Conservation (phyloP, 2,888 invertebrate species). For the Congeria kusceri region DNA sequence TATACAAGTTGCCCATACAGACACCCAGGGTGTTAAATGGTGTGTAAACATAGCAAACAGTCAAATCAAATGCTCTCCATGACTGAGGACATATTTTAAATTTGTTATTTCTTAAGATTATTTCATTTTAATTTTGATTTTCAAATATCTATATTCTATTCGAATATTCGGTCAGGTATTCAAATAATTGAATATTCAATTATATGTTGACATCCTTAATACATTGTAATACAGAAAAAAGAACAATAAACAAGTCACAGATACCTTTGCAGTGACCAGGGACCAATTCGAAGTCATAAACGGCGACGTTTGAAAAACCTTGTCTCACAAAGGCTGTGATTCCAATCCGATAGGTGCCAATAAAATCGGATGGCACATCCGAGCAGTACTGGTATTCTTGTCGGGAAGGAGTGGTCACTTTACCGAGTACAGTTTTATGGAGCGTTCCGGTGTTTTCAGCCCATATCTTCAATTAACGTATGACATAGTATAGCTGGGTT, state of each 20-base stretch:
- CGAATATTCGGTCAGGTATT: no score
- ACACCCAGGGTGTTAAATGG: no score
- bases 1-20: no score
- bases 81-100: no score
- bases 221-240: background rate
- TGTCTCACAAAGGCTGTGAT: background rate
- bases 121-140: no score
- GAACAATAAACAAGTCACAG: background rate
- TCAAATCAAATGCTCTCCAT: no score
- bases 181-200: no score
- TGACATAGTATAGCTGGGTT: background rate
- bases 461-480: background rate
- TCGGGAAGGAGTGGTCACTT: background rate
- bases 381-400: background rate
- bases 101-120: no score
- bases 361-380: constrained; percentile 3
- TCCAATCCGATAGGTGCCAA: background rate
- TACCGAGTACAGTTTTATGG: background rate
- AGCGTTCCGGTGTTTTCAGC: background rate
- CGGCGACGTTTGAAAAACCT: background rate
- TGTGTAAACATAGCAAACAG: no score
- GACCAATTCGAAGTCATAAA: background rate
- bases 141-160: no score
- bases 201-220: background rate
- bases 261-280: constrained; percentile 13